Conservation (phyloP, 2,113 vertebrate species). For the Camelus bactrianus region DNA sequence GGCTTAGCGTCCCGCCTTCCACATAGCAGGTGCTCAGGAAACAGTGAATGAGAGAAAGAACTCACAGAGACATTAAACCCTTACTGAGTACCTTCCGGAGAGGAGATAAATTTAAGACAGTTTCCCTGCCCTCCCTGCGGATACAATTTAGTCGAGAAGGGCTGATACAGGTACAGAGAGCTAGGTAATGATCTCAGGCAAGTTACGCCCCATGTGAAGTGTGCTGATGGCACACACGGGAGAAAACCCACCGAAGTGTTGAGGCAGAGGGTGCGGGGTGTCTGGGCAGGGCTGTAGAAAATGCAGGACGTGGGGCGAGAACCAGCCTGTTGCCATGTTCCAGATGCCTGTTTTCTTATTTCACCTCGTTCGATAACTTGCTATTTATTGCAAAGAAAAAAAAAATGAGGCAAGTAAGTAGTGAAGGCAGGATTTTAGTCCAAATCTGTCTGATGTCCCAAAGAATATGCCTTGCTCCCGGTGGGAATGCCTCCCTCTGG, state of each 20-base stretch:
- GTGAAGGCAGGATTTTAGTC: neutral
- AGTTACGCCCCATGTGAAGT: too few species aligned
- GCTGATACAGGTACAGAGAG: neutral
- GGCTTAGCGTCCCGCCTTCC: neutral
- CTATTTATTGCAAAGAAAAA: too few species aligned
- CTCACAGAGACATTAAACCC: neutral
- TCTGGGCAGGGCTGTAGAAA: neutral
- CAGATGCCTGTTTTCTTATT: fast-evolving
- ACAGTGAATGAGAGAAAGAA: neutral
- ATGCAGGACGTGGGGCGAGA: fast-evolving
- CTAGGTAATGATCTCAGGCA: neutral
- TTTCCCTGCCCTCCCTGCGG: neutral
- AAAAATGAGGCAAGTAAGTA: neutral
- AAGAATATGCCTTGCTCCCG: neutral
- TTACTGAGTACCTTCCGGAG: neutral
- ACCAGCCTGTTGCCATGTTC: fast-evolving
- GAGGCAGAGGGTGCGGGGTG: fast-evolving
- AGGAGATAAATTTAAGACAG: neutral
- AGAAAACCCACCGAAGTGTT: neutral
- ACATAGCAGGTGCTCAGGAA: neutral
- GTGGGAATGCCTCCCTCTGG: neutral
- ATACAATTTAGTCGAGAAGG: neutral
- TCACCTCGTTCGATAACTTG: neutral
- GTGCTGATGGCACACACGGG: neutral
- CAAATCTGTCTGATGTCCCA: neutral